Conservation (phyloP, 1,140 invertebrate species). For the Psix sp. region DNA sequence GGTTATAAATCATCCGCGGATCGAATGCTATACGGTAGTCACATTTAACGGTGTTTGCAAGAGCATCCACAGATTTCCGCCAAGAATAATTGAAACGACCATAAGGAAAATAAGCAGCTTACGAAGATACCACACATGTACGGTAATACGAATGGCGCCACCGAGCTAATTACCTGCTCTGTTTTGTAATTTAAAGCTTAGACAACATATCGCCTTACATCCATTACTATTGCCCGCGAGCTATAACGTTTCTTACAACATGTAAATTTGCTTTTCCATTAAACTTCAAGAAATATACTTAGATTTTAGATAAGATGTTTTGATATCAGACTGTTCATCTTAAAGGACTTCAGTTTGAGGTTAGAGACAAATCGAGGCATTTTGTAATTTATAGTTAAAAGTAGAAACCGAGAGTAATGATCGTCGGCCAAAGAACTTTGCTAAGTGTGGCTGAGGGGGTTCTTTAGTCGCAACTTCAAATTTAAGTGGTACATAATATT, state of each 20-base stretch:
- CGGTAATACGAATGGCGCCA: constrained; percentile 53
- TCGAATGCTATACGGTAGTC: constrained; percentile 20
- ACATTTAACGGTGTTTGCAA: constrained; percentile 29
- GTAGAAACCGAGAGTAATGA: constrained; percentile 71
- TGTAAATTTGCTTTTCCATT: constrained; percentile 36
- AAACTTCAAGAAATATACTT: constrained; percentile 20
- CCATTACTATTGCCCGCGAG: constrained; percentile 61
- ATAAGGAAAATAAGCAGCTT: constrained; percentile 39
- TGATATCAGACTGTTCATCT: constrained; percentile 18
- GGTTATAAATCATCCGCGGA: constrained; percentile 3
- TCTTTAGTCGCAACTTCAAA: constrained; percentile 71
- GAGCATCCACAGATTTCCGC: constrained; percentile 36
- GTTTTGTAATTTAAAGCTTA: constrained; percentile 70
- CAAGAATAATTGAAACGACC: constrained; percentile 49
- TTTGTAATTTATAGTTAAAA: constrained; percentile 70
- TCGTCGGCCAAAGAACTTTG: constrained; percentile 70
- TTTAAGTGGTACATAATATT: constrained; percentile 74
- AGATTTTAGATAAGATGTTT: constrained; percentile 4
- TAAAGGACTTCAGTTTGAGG: constrained; percentile 16
- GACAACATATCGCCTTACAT: constrained; percentile 65
- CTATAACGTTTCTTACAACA: constrained; percentile 34
- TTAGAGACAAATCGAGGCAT: constrained; percentile 65
- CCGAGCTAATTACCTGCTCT: constrained; percentile 67
- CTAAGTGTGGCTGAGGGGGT: constrained; percentile 73
- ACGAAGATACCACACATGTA: constrained; percentile 16